Conservation (phyloP, 2,888 invertebrate genomes). For the Cetonia aurata region DNA sequence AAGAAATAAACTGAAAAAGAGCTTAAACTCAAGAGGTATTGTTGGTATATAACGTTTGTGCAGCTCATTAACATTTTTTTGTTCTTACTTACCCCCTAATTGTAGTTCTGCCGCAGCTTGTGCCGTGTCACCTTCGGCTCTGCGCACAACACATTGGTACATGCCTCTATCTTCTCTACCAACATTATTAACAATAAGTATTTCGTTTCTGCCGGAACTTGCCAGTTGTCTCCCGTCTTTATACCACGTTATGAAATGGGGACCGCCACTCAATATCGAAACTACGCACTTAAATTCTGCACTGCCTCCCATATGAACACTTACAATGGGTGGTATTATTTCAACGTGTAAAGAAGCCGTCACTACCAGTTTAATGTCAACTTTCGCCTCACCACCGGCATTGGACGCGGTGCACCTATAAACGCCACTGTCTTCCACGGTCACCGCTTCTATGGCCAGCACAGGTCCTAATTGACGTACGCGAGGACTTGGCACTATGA, state of each 20-base stretch:
- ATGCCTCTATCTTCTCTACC: slow-evolving; percentile 81
- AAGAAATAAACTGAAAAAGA: too few species aligned
- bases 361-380: slow-evolving; percentile 76
- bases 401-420: slow-evolving; percentile 79
- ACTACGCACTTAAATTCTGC: slow-evolving; percentile 78
- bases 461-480: slow-evolving; percentile 77
- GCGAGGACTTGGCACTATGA: slow-evolving; percentile 75
- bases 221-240: slow-evolving; percentile 78
- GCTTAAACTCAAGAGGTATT: too few species aligned
- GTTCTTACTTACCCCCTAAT: slow-evolving; percentile 73
- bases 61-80: too few species aligned
- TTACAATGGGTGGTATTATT: slow-evolving; percentile 74
- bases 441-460: slow-evolving; percentile 78
- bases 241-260: slow-evolving; percentile 69
- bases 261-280: slow-evolving; percentile 69
- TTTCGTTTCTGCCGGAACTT: slow-evolving; percentile 75
- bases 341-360: slow-evolving; percentile 77
- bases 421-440: slow-evolving; percentile 76
- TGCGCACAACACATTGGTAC: slow-evolving; percentile 81
- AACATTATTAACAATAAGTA: slow-evolving; percentile 75
- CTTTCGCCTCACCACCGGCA: slow-evolving; percentile 78
- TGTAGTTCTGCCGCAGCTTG: slow-evolving; percentile 83
- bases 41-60: too few species aligned
- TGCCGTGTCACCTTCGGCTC: slow-evolving; percentile 80
- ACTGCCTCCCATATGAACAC: slow-evolving; percentile 81